Base-by-base conservation (phyloP, 2,888 invertebrate genomes). In the Agrypnus murinus region DNA sequence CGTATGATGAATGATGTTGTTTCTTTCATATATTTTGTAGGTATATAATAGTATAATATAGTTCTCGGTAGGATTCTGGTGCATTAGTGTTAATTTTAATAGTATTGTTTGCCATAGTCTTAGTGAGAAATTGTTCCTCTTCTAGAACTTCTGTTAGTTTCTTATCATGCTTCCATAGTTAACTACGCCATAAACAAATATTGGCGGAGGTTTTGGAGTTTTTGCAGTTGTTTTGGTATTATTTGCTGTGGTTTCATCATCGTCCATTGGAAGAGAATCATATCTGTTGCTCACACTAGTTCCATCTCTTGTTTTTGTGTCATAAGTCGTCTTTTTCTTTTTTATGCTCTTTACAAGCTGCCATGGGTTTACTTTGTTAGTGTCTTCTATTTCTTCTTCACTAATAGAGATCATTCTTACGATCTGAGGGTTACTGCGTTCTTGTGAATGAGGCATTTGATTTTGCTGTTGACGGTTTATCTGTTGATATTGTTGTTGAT, bases 1-100 rank as follows among this genome's bases (percentile, higher is more conserved):
- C 10, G 72, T 72, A 19, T 74, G 72, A 25, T 72, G 53, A 6
- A 68, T 53, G 6, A 74, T 65, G 74, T 70, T 7, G 62, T 55
- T 36, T 64, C 46, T 62, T 65, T n/a, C n/a, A n/a, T n/a, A n/a
- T n/a, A n/a, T n/a, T n/a, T n/a, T n/a, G n/a, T n/a, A n/a, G n/a
- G n/a, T n/a, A n/a, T n/a, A n/a, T n/a, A n/a, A n/a, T n/a, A n/a
- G n/a, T n/a, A n/a, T n/a, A n/a, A n/a, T n/a, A n/a, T n/a, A n/a
- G n/a, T n/a, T n/a, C n/a, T n/a, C n/a, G n/a, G n/a, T n/a, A n/a
- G n/a, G n/a, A n/a, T n/a, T n/a, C n/a, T n/a, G n/a, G 70, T 4
- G 67, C 50, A 7, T 64, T 19, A 9, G 40, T 55, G 55, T 69
- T 69, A 5, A 74, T 65, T 64, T 74, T 72, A 9, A 74, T 43